Conservation (phyloP, 1,140 invertebrate species). For the Zaprionus ornatus region DNA sequence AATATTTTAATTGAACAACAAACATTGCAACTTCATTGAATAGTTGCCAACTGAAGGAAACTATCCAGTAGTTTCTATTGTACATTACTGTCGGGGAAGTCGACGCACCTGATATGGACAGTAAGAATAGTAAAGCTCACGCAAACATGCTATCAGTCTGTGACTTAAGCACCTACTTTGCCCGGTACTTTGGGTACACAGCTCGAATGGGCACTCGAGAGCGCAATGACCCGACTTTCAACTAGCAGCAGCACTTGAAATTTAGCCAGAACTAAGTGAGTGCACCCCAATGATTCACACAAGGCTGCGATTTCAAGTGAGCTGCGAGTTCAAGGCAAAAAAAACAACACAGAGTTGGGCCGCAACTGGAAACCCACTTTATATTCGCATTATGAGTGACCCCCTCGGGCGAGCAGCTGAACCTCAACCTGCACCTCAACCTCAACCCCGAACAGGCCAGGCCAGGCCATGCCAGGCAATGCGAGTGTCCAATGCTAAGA, state of each 20-base stretch:
- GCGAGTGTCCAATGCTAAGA: slow-evolving; percentile 74
- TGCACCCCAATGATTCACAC: slow-evolving; percentile 23
- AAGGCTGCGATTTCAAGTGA: slow-evolving; percentile 51
- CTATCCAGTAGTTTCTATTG: slow-evolving; percentile 1
- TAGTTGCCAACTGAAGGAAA: not conserved
- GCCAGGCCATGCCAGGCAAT: slow-evolving; percentile 9
- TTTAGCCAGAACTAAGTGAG: slow-evolving; percentile 28
- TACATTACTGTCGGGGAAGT: not conserved
- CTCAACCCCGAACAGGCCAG: not conserved
- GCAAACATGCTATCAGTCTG: slow-evolving; percentile 12
- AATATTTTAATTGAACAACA: slow-evolving; percentile 20
- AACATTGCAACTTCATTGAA: not conserved
- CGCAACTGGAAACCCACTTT: slow-evolving; percentile 64
- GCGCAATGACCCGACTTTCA: slow-evolving; percentile 33
- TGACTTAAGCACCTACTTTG: not conserved
- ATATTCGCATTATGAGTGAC: slow-evolving; percentile 57
- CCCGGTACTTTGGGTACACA: slow-evolving; percentile 4
- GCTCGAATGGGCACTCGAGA: slow-evolving; percentile 24
- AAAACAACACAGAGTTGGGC: not conserved
- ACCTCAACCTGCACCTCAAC: slow-evolving; percentile 52
- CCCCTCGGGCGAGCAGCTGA: slow-evolving; percentile 43
- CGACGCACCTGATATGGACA: slow-evolving; percentile 6
- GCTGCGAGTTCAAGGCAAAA: slow-evolving; percentile 34
- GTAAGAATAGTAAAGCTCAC: not conserved
- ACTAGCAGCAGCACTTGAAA: slow-evolving; percentile 38